phyloP scores from a whole-genome alignment of 2,113 vertebrate species.

The Gavialis gangeticus region DNA sequence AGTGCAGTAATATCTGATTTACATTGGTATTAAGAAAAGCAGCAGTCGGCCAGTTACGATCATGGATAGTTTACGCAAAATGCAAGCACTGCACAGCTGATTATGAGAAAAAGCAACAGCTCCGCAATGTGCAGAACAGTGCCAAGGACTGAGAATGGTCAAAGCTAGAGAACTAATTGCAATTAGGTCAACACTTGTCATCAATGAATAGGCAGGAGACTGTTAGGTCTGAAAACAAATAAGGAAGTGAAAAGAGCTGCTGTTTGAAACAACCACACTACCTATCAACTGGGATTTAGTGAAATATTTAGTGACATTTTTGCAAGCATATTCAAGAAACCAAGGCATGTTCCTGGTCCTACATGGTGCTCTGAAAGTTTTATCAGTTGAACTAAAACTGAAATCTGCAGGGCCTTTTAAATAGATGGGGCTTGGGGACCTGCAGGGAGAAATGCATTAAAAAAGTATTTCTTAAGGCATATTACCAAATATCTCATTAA shows the following conservation, averaged over 20 bases:
- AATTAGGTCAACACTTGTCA: slow-evolving; percentile 28
- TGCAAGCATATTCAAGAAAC: not conserved
- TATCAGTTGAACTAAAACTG: not conserved
- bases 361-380: not conserved
- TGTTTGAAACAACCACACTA: not conserved
- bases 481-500: not conserved
- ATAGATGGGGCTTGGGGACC: not conserved
- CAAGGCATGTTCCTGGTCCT: not conserved
- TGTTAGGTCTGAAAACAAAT: slow-evolving; percentile 9
- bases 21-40: not conserved
- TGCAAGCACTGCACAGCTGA: not conserved
- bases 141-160: not conserved
- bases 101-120: not conserved
- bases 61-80: not conserved
- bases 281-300: not conserved
- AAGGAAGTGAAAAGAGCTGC: not conserved
- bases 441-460: not conserved
- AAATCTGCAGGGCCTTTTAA: not conserved
- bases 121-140: not conserved
- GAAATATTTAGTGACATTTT: not conserved
- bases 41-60: not conserved
- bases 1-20: not conserved
- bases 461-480: not conserved
- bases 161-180: not conserved
- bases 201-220: not conserved